Evolutionary conservation across 2,888 invertebrate species (phyloP), one percentile per base, ranked within the genome.

Genomic region (Eristalis intricaria): DNA sequence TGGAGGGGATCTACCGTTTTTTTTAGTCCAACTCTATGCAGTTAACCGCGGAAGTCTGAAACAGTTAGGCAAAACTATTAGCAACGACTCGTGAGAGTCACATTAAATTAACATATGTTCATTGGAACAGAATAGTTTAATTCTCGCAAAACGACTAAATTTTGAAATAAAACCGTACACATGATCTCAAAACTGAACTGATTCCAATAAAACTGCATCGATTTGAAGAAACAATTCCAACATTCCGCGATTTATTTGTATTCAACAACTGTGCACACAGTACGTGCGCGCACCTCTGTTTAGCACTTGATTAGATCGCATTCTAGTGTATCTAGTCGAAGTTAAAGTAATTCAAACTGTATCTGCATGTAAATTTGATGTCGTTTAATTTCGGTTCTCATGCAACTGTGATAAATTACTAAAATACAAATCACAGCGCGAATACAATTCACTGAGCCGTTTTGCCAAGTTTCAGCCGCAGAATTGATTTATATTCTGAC

Each of bases 401-500:
- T 26, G 66, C 66, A 66, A 22, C 50, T 19, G 50, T 19, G 19
- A 43, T 23, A 29, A 26, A 56, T 56, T 11, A 32, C 64, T 40
- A 66, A 71, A 71, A 66, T 71, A 43, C 64, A 73, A 65, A 71
- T 43, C 40, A 15, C 40, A 68, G 73, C 35, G 61, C 66, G 66
- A 43, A 50, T 29, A 19, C 60, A 23, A 58, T 70, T 68, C 63
- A 69, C 29, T 68, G 50, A 77, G 58, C 60, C 32, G 64, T 71
- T 71, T 77, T 70, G 66, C 68, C 43, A 70, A 74, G 56, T 60
- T 60, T 63, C 79, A 79, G 50, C 29, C 78, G 32, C 58, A 74
- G 74, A 80, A 80, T 80, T 80, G 79, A 84, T 84, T 84, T 84
- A 80, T 73, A 68, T 84, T 79, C 50, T 50, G 56, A 84, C 78